Evolutionary conservation across 2,888 invertebrate genomes (phyloP), one percentile per base, ranked within the genome.

Genomic region (Geophilus truncorum): DNA sequence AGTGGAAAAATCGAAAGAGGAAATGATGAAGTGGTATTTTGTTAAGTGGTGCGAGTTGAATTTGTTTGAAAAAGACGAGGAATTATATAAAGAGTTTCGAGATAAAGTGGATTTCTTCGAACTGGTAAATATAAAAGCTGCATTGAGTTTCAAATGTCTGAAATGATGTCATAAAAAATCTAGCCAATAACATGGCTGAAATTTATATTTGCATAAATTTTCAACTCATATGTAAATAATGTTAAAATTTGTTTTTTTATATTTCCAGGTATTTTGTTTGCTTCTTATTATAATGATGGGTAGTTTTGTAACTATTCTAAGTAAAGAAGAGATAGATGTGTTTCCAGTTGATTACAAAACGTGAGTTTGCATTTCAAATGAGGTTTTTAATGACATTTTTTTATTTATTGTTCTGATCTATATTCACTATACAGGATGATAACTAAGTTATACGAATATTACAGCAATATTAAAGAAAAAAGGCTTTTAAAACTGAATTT

Each of bases 1-100:
- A 79, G 40, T 40, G n/a, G 79, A 81, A 77, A 25, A 36, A 30
- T 57, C 77, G 12, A 62, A 57, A 40, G 18, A 32, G 23, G 80
- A 77, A 34, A 51, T 36, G 28, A 21, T 34, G 21, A 62, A 32
- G 15, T 70, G 21, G 75, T 34, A 62, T 18, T 70, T 18, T 23
- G 62, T 1, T 15, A 79, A 78, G 36, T 36, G 32, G 78, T 21
- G 25, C 30, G 36, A 78, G 57, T 18, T 62, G 36, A 78, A 62
- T 25, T 62, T 9, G 9, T 3, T n/a, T 2, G 18, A 62, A 5
- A 23, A 6, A 9, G 15, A 62, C 12, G 62, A 25, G 3, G 62
- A 23, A 25, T 0, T 25, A 25, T 62, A 25, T 25, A 25, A 25
- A 12, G 62, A 62, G 25, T 62, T 62, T 62, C 28, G 10, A 0